Base-by-base conservation (phyloP, 2,797 vertebrate species). In the Sebastes vulpes region DNA sequence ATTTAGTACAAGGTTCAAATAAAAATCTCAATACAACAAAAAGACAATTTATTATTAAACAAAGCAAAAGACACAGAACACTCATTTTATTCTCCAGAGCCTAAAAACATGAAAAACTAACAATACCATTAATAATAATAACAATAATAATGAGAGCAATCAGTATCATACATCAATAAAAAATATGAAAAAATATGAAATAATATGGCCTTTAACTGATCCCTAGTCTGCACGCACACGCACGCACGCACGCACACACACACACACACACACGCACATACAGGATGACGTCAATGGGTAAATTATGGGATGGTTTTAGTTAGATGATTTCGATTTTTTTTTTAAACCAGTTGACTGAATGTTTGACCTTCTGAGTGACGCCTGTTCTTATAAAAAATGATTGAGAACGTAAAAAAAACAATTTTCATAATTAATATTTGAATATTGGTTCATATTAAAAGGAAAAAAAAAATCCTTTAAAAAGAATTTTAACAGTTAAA, bases 181-280 rank as follows among this genome's bases (percentile, higher is more conserved):
- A 93, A 90, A 92, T 23, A 65, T 88, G 66, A 84, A 87, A 92
- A 93, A 90, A 92, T 23, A 65, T 88, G 66, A 84, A 87, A 90
- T 91, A 94, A 42, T 42, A 42, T 93, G 93, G 91, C 93, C 94
- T 91, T 93, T 85, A 87, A 93, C 83, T 89, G 86, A 94, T 89
- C 89, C 86, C 85, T 72, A 87, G 54, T 66, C 53, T 42, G 23
- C 61, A 12, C 57, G 1, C 56, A 20, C 54, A 6, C 70, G 5
- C 26, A 16, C 58, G 21, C 59, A 16, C 53, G 23, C 21, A 18
- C 28, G 3, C 23, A 94, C 50, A 65, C 63, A 11, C 26, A 25
- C 56, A 52, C 21, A 16, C 21, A 31, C 54, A 54, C 50, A 92
- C 93, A 94, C 58, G 23, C 57, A 20, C 32, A 65, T 2, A 42